Evolutionary conservation across 92 coral and sea anemone species (phyloP), one percentile per base, ranked within the genome.

Genomic region (Epizoanthus stellaris): DNA sequence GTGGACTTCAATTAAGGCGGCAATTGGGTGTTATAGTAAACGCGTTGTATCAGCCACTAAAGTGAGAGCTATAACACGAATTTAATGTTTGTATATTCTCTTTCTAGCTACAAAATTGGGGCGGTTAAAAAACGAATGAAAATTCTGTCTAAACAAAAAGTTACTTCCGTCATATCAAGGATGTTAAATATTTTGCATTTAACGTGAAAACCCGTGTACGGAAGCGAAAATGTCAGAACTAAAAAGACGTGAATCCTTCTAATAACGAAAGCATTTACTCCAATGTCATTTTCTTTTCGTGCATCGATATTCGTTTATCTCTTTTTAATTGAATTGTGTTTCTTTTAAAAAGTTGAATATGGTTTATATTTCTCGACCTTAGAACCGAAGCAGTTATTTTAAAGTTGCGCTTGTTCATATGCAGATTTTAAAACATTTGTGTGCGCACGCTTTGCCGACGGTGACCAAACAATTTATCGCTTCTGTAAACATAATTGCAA

Each of bases 371-470:
- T 47, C 42, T 62, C 23, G 66, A 66, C 1, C 14, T 5, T 42
- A 4, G 43, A 79, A 63, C 39, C 56, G 25, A 20, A 38, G 66
- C 43, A 62, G 25, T 61, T 77, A 47, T 79, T 11, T 79, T 79
- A 25, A 63, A 42, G 71, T 63, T 59, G 66, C 17, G 20, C 65
- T 25, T 43, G 72, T 60, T 77, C 40, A 79, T 62, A 79, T 79
- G 72, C 45, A 79, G 71, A 79, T 79, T 79, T 63, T 40, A 43
- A 40, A 79, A 59, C 49, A 21, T 61, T 43, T 79, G 23, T 20
- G 60, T 21, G 47, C 83, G 34, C 83, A 79, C 83, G 43, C 39
- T 79, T 45, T 79, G 61, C 72, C 83, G 83, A 79, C 83, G 39
- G 61, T 59, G 70, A 79, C 72, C 72, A 79, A 63, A 79, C 42